These are phyloP conservation scores for Halichoeres trimaculatus DNA, from an alignment of 2,113 vertebrate genomes.

Conservation along the genomic window DNA sequence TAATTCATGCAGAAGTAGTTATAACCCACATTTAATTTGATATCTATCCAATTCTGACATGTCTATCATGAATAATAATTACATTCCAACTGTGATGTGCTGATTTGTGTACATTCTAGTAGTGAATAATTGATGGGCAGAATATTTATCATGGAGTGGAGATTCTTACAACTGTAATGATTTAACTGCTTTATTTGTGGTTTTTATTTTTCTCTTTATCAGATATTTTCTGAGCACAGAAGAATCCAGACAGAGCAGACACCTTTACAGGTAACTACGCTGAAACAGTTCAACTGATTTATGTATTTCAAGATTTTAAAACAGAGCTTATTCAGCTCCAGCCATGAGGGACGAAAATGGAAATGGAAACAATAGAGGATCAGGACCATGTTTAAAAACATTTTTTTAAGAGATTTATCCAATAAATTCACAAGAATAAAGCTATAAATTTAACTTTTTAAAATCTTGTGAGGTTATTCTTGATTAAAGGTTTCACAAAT, in stretches of 20 bases:
- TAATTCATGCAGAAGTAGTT: neutral
- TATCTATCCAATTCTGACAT: neutral
- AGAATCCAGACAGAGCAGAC: slow-evolving; percentile 82
- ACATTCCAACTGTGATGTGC: neutral
- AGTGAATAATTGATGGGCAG: slow-evolving; percentile 45
- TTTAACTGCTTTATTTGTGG: slow-evolving; percentile 30
- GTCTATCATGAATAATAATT: neutral
- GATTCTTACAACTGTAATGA: slow-evolving; percentile 2
- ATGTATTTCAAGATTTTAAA: too few species aligned
- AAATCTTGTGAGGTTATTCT: too few species aligned
- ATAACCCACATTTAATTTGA: neutral
- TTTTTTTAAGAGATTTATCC: too few species aligned
- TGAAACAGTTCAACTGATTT: neutral
- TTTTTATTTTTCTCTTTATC: slow-evolving; percentile 41
- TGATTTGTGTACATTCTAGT: slow-evolving; percentile 14
- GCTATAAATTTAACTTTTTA: too few species aligned
- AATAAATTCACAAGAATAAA: too few species aligned
- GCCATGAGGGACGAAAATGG: too few species aligned
- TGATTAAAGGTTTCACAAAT: too few species aligned
- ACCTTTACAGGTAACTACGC: slow-evolving; percentile 84
- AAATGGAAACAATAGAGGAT: too few species aligned
- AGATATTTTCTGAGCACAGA: slow-evolving; percentile 88
- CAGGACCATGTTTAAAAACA: too few species aligned
- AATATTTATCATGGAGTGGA: slow-evolving; percentile 24
- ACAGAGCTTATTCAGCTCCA: too few species aligned